A percentile compares a stretch with the other conserved stretches of the same genome.
Conservation (phyloP, 2,888 invertebrate species). For the Norana najaformis region DNA sequence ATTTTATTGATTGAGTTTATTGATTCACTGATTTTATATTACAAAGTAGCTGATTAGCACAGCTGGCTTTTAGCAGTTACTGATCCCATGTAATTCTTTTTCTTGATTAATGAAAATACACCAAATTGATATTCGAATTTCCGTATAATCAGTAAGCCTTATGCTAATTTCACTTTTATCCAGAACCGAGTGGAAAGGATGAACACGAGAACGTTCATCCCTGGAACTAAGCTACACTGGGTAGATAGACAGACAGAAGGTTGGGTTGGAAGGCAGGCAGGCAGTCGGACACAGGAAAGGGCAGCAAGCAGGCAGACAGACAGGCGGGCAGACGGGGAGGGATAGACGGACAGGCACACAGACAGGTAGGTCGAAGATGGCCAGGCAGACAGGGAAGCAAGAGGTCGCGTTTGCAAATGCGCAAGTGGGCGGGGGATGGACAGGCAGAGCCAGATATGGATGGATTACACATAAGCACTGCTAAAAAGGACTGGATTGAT, state of each 20-base stretch:
- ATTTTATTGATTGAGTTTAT: not conserved
- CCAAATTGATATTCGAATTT: not conserved
- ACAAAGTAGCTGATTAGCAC: not conserved
- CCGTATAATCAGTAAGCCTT: not conserved
- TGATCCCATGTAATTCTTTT: not conserved
- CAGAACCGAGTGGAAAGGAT: not conserved
- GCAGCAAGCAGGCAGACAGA: not conserved
- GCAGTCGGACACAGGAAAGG: not conserved
- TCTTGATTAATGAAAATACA: not conserved
- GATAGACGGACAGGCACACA: too few species aligned
- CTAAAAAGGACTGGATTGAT: slow-evolving; percentile 3
- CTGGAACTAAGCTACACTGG: not conserved
- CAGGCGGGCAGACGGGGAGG: too few species aligned
- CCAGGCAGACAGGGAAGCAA: too few species aligned
- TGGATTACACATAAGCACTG: not conserved
- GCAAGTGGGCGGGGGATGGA: too few species aligned
- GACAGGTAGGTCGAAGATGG: not conserved
- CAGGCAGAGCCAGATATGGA: not conserved
- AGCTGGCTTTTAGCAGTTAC: not conserved
- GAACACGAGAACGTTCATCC: not conserved
- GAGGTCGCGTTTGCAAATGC: too few species aligned
- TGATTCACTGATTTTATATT: not conserved
- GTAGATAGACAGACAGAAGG: not conserved
- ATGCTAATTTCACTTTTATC: not conserved
- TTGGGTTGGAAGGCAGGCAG: too few species aligned